These are phyloP conservation scores for Seriola aureovittata DNA, from an alignment of 2,113 vertebrate genomes.

Conservation along the genomic window DNA sequence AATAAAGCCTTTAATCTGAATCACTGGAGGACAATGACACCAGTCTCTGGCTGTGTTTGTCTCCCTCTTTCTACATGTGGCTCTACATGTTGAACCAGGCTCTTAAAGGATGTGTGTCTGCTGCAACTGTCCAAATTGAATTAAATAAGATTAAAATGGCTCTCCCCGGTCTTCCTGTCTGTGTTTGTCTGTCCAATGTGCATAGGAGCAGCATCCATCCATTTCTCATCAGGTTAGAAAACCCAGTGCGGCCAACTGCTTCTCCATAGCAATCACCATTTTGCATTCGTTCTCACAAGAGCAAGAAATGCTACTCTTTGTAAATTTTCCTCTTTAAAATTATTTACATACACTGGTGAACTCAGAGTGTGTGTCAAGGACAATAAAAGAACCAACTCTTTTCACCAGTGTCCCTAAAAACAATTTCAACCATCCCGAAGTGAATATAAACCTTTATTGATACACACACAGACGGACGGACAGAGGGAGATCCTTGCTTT, in stretches of 20 bases:
- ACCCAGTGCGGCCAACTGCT: not conserved
- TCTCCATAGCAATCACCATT: not conserved
- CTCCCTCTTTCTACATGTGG: not conserved
- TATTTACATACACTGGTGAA: not conserved
- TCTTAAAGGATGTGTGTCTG: slow-evolving; percentile 15
- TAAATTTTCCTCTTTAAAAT: slow-evolving; percentile 38
- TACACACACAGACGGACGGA: too few relatives aligned
- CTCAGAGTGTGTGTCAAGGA: not conserved
- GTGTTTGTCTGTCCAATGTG: slow-evolving; percentile 10
- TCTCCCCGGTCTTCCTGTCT: slow-evolving; percentile 1
- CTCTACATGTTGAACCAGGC: not conserved
- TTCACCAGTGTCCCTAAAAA: too few relatives aligned
- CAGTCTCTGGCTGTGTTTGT: not conserved
- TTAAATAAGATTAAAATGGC: slow-evolving; percentile 26
- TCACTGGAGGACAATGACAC: slow-evolving; percentile 44
- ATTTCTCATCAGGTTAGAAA: slow-evolving; percentile 38
- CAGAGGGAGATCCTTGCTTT: too few relatives aligned
- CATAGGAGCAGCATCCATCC: slow-evolving; percentile 28
- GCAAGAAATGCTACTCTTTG: not conserved
- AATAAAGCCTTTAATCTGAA: slow-evolving; percentile 61
- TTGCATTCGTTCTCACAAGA: not conserved
- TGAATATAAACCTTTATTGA: too few relatives aligned
- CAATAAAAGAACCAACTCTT: too few relatives aligned
- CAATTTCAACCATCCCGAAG: too few relatives aligned
- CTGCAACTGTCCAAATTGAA: slow-evolving; percentile 11